Evolutionary conservation across 2,113 vertebrate genomes (phyloP).

Genomic region (Procavia capensis): DNA sequence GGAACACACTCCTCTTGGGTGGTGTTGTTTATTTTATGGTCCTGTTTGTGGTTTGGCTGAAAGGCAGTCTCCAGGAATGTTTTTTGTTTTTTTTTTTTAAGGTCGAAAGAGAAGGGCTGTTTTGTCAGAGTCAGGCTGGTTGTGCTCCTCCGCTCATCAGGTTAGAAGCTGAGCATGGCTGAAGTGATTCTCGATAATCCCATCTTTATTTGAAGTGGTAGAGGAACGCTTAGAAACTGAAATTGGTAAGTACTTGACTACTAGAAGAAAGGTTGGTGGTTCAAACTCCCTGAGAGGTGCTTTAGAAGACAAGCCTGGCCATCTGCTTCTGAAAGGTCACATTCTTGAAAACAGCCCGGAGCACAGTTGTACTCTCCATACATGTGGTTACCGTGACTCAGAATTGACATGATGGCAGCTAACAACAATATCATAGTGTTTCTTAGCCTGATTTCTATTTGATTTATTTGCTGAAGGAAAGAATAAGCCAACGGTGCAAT

Average conservation of each 20-base stretch:
- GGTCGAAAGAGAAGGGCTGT: not conserved
- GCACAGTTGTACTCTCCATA: not conserved
- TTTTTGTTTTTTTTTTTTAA: not conserved
- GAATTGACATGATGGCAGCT: not conserved
- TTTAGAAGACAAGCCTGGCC: not conserved
- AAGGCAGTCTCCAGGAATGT: too few relatives aligned
- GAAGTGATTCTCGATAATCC: not conserved
- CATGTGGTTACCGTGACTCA: not conserved
- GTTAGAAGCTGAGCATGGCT: not conserved
- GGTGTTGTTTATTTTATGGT: too few relatives aligned
- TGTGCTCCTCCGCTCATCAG: not conserved
- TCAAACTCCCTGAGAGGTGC: not conserved
- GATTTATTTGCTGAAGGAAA: not conserved
- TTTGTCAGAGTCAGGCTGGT: not conserved
- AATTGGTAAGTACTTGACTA: not conserved
- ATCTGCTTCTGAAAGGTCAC: not conserved
- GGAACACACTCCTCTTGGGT: too few relatives aligned
- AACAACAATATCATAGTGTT: not conserved
- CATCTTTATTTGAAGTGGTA: not conserved
- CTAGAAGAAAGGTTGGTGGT: not conserved
- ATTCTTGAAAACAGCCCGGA: not conserved
- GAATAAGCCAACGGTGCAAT: not conserved
- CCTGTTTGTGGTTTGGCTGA: too few relatives aligned
- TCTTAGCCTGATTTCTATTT: not conserved
- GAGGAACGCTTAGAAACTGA: not conserved